Conservation (phyloP, 1,140 invertebrate genomes). For the Solenopsis fugax region DNA sequence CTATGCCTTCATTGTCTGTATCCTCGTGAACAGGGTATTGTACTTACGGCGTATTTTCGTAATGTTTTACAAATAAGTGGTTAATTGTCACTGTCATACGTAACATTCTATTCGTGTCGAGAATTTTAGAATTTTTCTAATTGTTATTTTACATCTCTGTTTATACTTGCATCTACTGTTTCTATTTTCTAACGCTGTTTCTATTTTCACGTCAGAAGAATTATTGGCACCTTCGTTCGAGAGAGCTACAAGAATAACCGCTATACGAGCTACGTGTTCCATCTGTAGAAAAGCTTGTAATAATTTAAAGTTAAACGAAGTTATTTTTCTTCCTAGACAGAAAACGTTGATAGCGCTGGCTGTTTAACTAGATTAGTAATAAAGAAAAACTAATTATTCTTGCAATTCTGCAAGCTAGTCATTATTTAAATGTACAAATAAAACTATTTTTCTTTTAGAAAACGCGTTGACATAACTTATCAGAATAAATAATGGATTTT, state of each 20-base stretch:
- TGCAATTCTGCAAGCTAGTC: not conserved
- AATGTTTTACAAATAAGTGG: slow-evolving; percentile 53
- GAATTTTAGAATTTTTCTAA: slow-evolving; percentile 41
- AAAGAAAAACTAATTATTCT: slow-evolving; percentile 36
- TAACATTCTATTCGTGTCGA: not conserved
- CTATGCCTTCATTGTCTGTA: slow-evolving; percentile 3
- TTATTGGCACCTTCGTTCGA: slow-evolving; percentile 45
- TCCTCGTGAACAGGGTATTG: slow-evolving; percentile 35
- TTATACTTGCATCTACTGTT: not conserved
- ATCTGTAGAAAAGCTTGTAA: slow-evolving; percentile 14
- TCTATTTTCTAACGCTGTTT: slow-evolving; percentile 33
- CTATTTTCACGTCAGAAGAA: slow-evolving; percentile 45
- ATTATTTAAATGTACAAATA: slow-evolving; percentile 10
- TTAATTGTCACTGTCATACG: slow-evolving; percentile 53
- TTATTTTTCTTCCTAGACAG: slow-evolving; percentile 26
- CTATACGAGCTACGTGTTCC: slow-evolving; percentile 9
- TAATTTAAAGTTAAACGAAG: slow-evolving; percentile 45
- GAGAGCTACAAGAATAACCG: slow-evolving; percentile 44
- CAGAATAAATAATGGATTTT: slow-evolving; percentile 17
- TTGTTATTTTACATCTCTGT: slow-evolving; percentile 29
- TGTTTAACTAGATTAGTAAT: slow-evolving; percentile 4
- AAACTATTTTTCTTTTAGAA: not conserved
- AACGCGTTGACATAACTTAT: not conserved
- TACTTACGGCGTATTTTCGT: slow-evolving; percentile 33
- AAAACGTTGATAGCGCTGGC: not conserved